Evolutionary conservation across 2,797 vertebrate species (phyloP).

Genomic region (Anabas testudineus): DNA sequence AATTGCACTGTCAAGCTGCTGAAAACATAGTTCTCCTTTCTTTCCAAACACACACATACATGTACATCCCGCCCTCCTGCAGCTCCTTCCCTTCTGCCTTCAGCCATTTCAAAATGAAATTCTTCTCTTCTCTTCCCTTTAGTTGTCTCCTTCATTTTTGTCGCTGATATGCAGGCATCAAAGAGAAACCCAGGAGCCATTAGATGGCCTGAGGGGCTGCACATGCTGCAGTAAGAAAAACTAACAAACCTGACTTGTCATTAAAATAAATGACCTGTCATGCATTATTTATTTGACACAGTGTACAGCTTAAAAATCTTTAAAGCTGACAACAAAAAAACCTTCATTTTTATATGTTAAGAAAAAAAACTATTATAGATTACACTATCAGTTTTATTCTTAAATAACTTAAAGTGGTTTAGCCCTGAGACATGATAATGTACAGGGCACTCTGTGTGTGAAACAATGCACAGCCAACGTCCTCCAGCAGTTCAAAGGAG

Average conservation of each 20-base stretch:
- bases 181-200: slow-evolving; percentile 84
- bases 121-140: slow-evolving; percentile 79
- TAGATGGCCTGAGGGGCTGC: slow-evolving; percentile 44
- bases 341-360: too few relatives aligned
- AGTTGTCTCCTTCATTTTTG: slow-evolving; percentile 72
- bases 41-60: slow-evolving; percentile 27
- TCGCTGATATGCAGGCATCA: slow-evolving; percentile 90
- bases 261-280: slow-evolving; percentile 20
- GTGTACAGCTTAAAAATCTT: background rate
- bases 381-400: slow-evolving; percentile 14
- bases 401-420: slow-evolving; percentile 11
- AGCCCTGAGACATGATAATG: slow-evolving; percentile 22
- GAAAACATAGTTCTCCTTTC: slow-evolving; percentile 68
- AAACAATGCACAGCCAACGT: slow-evolving; percentile 56
- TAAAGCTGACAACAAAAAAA: too few relatives aligned
- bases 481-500: slow-evolving; percentile 79
- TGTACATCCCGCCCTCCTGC: slow-evolving; percentile 29
- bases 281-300: slow-evolving; percentile 23
- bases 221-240: slow-evolving; percentile 23
- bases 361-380: too few relatives aligned
- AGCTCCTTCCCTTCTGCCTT: slow-evolving; percentile 75
- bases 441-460: slow-evolving; percentile 25
- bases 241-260: slow-evolving; percentile 41
- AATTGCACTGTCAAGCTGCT: slow-evolving; percentile 89
- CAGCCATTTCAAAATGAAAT: slow-evolving; percentile 93